These are phyloP conservation scores for Drosophila simulans DNA, from an alignment of 1,140 invertebrate genomes.

Conservation along the genomic window DNA sequence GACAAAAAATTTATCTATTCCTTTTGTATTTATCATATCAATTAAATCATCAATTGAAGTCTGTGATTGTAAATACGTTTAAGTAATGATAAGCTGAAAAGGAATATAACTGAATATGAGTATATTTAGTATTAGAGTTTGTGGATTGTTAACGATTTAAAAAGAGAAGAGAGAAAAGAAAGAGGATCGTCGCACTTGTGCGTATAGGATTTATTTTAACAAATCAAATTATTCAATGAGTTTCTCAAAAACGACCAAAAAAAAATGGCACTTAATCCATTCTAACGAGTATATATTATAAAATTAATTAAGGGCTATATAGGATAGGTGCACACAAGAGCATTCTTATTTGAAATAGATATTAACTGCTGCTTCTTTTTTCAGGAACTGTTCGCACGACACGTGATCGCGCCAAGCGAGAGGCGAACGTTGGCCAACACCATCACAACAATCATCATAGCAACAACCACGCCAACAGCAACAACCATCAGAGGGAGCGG, in stretches of 20 bases:
- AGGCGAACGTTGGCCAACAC: conserved; percentile 73
- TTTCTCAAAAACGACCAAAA: no score
- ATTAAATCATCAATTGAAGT: neutral
- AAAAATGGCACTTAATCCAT: no score
- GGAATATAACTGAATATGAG: no score
- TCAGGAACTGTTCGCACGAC: conserved; percentile 78
- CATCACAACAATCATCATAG: conserved; percentile 61
- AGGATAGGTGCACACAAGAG: neutral
- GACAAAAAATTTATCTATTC: neutral
- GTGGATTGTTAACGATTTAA: no score
- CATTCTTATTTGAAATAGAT: neutral
- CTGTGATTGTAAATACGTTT: neutral
- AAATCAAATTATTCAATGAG: no score
- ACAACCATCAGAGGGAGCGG: conserved; percentile 36
- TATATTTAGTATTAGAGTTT: no score
- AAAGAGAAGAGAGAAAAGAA: no score
- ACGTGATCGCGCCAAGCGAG: conserved; percentile 83
- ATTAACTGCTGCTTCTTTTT: neutral
- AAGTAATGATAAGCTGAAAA: neutral
- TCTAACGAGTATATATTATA: no score
- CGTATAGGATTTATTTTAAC: no score
- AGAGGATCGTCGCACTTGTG: no score
- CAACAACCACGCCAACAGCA: conserved; percentile 44
- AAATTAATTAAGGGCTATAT: neutral
- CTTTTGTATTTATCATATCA: neutral